Percentiles rank a stretch among this genome's conserved stretches.
Conservation (phyloP, 2,113 vertebrate species). For the Euleptes europaea region DNA sequence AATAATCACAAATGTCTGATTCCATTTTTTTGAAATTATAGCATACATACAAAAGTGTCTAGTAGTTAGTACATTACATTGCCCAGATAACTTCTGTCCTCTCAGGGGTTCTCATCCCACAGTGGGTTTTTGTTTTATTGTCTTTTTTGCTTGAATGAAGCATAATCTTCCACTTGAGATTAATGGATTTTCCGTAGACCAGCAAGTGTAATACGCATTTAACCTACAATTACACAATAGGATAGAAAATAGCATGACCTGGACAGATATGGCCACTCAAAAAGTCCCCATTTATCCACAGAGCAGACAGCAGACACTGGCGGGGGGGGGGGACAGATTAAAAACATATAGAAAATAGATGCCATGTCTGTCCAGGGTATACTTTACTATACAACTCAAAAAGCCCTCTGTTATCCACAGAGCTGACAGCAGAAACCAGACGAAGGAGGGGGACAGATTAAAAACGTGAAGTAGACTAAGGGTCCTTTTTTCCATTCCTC, state of each 20-base stretch:
- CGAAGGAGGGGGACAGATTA: background rate
- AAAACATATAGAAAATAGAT: background rate
- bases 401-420: background rate
- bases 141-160: background rate
- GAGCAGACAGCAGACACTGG: background rate
- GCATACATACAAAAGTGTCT: background rate
- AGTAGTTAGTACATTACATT: background rate
- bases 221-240: background rate
- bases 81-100: background rate
- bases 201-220: background rate
- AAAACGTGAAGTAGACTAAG: background rate
- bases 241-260: background rate
- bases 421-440: background rate
- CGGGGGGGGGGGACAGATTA: background rate
- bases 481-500: accelerated
- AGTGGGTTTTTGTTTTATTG: background rate
- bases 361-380: too few relatives aligned
- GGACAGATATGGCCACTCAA: background rate
- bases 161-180: background rate
- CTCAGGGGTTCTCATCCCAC: background rate
- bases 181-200: background rate
- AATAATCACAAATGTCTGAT: background rate
- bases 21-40: background rate
- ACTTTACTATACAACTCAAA: background rate
- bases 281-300: background rate